Base-by-base conservation (phyloP, 2,113 vertebrate genomes). In the Odocoileus virginianus region DNA sequence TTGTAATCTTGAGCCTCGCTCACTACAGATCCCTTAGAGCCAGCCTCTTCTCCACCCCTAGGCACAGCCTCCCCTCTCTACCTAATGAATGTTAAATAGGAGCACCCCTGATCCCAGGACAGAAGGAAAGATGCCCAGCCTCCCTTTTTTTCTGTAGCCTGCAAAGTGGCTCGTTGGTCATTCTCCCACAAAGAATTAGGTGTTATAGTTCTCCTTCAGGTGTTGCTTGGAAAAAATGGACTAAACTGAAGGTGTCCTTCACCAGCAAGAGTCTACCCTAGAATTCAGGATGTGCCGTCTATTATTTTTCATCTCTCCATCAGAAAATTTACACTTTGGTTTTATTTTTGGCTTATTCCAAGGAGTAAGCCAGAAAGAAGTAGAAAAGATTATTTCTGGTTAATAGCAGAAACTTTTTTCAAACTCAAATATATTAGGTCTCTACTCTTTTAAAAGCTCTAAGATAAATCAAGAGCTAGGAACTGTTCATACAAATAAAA, bases 401-500 rank as follows among this genome's bases (percentile, higher is more conserved):
- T 95, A 93, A 97, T 90, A 96, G 76, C 94, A 97, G 97, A 98
- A 98, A 96, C 71, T 74, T 95, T 97, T 98, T 97, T 94, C 76
- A 90, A 81, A 85, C 43, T 93, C 89, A 87, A 78, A 86, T 89
- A 95, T 36, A 40, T 88, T 97, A 86, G 10, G 21, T 89, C 57
- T 96, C 87, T 98, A 58, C 85, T 96, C 90, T 96, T 97, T 89
- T 92, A 94, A 91, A 97, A 92, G 82, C 57, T 95, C 79, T 94
- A 93, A 95, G 89, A 28, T 95, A 95, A 94, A 67, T 87, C 64
- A 93, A 92, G 82, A 96, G 88, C 93, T 94, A 98, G 74, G 61
- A 96, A 95, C 54, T 94, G 57, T 98, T 97, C 58, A 55, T 95
- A 96, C 83, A 95, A 98, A 98, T 98, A 98, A 98, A 96, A 84